Evolutionary conservation across 2,113 vertebrate species (phyloP).

Genomic region (Sciurus niger): DNA sequence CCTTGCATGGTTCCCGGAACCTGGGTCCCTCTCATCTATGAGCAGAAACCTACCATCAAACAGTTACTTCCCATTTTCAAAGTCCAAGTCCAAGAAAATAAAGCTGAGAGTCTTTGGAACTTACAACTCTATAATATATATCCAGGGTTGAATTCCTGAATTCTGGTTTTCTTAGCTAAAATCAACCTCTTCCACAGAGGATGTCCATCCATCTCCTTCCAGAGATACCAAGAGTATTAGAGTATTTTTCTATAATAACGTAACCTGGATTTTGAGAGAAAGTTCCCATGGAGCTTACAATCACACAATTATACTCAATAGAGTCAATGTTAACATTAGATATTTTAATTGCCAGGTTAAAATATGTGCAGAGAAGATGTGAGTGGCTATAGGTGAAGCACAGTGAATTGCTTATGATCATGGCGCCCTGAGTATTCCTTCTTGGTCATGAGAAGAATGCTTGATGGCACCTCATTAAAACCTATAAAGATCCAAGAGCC

Average conservation of each 20-base stretch:
- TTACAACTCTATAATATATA: background rate
- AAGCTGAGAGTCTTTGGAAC: background rate
- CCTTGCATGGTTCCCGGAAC: background rate
- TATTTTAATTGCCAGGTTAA: background rate
- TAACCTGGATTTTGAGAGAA: background rate
- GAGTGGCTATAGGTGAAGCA: background rate
- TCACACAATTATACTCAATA: background rate
- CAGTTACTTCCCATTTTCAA: background rate
- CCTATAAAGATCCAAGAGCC: background rate
- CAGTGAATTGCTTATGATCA: background rate
- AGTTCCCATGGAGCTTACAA: background rate
- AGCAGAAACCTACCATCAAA: background rate
- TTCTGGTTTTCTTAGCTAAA: slow-evolving; percentile 28
- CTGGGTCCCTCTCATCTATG: background rate
- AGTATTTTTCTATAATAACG: background rate
- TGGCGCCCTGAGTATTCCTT: background rate
- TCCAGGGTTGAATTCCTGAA: background rate
- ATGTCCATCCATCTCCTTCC: background rate
- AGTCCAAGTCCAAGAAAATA: background rate
- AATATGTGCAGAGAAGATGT: background rate
- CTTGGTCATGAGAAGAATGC: background rate
- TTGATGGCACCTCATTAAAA: background rate
- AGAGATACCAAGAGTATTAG: background rate
- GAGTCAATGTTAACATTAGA: background rate
- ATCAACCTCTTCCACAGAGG: background rate